Conservation (phyloP, 2,888 invertebrate species). For the Troglohyphantes excavatus region DNA sequence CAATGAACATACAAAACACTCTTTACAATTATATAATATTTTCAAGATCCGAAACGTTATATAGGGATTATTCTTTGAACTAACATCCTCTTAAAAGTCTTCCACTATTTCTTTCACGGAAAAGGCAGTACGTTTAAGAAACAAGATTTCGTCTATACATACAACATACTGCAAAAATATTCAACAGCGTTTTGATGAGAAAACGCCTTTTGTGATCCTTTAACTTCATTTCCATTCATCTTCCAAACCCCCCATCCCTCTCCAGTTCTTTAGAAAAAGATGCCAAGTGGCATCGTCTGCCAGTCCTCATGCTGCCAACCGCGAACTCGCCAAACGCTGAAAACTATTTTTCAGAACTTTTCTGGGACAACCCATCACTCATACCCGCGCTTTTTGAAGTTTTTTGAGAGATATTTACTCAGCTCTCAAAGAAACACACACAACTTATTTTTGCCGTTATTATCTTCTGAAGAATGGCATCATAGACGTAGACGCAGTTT, state of each 20-base stretch:
- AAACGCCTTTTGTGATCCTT: not conserved
- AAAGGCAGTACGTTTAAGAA: not conserved
- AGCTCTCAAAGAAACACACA: constrained; percentile 35
- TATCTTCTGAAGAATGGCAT: constrained; percentile 52
- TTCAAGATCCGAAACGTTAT: too few species aligned
- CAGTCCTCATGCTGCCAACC: not conserved
- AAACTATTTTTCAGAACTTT: constrained; percentile 43
- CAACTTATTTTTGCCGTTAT: constrained; percentile 44
- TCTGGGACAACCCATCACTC: constrained; percentile 33
- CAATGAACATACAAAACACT: too few species aligned
- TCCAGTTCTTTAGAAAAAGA: constrained; percentile 1
- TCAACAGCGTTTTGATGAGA: constrained; percentile 16
- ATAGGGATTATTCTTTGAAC: too few species aligned
- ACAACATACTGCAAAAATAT: not conserved
- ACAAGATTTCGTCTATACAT: not conserved
- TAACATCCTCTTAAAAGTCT: too few species aligned
- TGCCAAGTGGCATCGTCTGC: not conserved
- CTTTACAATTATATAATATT: too few species aligned
- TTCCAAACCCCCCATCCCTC: not conserved
- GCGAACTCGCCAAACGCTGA: constrained; percentile 30
- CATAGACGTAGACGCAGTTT: constrained; percentile 25
- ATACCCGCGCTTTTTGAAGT: constrained; percentile 35
- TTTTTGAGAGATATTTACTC: constrained; percentile 47
- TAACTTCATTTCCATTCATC: constrained; percentile 44
- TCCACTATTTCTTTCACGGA: too few species aligned